Percentiles rank a stretch among this genome's conserved stretches.
These are phyloP conservation scores for Salmo trutta DNA, from an alignment of 2,797 vertebrate genomes.

Conservation along the genomic window DNA sequence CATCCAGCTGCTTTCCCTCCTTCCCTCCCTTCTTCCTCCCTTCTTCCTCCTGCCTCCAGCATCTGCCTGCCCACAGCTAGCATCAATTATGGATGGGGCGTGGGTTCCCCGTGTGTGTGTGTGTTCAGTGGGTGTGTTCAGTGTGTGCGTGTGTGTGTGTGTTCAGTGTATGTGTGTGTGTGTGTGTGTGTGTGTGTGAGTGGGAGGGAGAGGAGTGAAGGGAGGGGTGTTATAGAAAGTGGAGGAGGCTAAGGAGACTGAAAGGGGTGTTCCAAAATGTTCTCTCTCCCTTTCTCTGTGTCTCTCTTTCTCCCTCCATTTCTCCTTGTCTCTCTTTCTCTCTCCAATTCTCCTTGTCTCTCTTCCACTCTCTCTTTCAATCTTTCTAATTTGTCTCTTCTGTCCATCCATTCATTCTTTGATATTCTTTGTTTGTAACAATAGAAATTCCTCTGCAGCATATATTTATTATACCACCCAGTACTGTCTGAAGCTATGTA, in stretches of 20 bases:
- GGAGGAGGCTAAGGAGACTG: too few relatives aligned
- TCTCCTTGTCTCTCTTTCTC: background rate
- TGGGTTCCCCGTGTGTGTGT: constrained; percentile 43
- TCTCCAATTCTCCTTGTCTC: too few relatives aligned
- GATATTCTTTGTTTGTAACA: too few relatives aligned
- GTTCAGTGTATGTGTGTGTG: too few relatives aligned
- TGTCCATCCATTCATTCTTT: background rate
- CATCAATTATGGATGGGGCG: constrained; percentile 76
- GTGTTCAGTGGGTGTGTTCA: constrained; percentile 29
- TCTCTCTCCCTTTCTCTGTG: constrained; percentile 18
- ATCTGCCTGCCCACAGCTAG: constrained; percentile 79
- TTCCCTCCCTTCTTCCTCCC: constrained; percentile 56
- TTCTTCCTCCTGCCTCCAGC: constrained; percentile 58
- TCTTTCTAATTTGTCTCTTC: background rate
- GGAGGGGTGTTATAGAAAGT: background rate
- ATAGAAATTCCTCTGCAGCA: too few relatives aligned
- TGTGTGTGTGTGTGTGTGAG: background rate
- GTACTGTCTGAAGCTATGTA: too few relatives aligned
- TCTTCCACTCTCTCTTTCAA: background rate
- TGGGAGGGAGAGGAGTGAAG: constrained; percentile 52
- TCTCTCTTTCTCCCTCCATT: background rate
- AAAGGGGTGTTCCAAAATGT: background rate
- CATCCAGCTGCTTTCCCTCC: constrained; percentile 82
- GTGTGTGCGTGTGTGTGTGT: constrained; percentile 20
- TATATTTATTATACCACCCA: too few relatives aligned